phyloP scores from a whole-genome alignment of 2,797 vertebrate genomes.

The Vipera latastei region DNA sequence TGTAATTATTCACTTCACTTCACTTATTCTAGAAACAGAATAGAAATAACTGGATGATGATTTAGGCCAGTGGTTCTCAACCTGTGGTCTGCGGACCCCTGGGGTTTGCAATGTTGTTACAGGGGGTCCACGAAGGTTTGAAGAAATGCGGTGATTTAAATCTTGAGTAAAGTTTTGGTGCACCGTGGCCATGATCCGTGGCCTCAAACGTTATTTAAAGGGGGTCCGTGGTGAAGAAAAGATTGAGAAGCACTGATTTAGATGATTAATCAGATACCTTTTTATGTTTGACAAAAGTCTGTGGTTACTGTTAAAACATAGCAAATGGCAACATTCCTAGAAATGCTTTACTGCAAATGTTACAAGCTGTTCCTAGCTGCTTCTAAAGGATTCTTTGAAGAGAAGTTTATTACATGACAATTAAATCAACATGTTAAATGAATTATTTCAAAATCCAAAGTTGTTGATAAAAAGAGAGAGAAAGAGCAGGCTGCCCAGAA shows the following conservation, averaged over 20 bases:
- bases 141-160: not conserved
- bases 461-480: not conserved
- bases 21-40: slow-evolving; percentile 41
- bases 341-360: slow-evolving; percentile 32
- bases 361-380: not conserved
- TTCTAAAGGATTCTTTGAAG: not conserved
- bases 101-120: not conserved
- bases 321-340: slow-evolving; percentile 39
- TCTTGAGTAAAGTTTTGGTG: not conserved
- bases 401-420: slow-evolving; percentile 1
- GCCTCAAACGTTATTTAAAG: not conserved
- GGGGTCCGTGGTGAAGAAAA: not conserved
- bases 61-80: slow-evolving; percentile 10
- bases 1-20: not conserved
- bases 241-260: not conserved
- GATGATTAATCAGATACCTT: slow-evolving; percentile 42
- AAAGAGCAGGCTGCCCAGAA: not conserved
- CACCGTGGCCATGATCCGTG: not conserved
- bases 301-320: slow-evolving; percentile 40
- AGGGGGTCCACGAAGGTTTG: not conserved
- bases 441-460: not conserved
- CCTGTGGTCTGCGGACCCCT: not conserved
- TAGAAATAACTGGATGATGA: slow-evolving; percentile 39
- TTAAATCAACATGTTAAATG: not conserved
- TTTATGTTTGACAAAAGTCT: slow-evolving; percentile 18